Evolutionary conservation across 2,888 invertebrate genomes (phyloP).

Genomic region (Amphipyra berbera): DNA sequence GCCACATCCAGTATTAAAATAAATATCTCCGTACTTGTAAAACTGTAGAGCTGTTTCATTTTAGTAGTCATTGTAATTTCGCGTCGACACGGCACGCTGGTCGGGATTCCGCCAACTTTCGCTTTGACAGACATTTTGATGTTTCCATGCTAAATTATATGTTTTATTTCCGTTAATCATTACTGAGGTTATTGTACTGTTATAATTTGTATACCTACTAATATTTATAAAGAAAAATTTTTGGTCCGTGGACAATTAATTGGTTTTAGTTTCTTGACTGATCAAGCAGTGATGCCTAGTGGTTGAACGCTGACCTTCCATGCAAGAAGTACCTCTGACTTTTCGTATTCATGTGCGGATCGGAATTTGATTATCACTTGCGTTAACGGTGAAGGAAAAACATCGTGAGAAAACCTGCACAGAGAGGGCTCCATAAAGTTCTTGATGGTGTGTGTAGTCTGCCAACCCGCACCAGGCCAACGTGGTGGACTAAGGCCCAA

Average conservation of each 20-base stretch:
- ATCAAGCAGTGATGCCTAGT: too few relatives aligned
- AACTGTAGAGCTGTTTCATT: conserved; percentile 61
- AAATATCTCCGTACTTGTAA: conserved; percentile 30
- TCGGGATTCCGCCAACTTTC: conserved; percentile 63
- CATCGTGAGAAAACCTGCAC: too few relatives aligned
- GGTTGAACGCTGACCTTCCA: too few relatives aligned
- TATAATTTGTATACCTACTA: conserved; percentile 4
- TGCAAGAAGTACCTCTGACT: too few relatives aligned
- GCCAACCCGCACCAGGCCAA: too few relatives aligned
- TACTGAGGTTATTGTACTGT: conserved; percentile 23
- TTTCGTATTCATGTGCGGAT: too few relatives aligned
- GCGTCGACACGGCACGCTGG: conserved; percentile 57
- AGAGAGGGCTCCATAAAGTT: too few relatives aligned
- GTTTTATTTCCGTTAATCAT: conserved; percentile 43
- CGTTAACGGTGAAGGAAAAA: too few relatives aligned
- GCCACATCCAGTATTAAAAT: conserved; percentile 41
- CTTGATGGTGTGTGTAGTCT: too few relatives aligned
- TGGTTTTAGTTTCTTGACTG: conserved; percentile 4
- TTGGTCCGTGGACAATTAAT: conserved; percentile 8
- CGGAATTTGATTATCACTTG: too few relatives aligned
- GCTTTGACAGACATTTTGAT: conserved; percentile 67
- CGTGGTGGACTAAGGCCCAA: too few relatives aligned
- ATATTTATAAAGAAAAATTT: conserved; percentile 21
- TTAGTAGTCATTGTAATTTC: conserved; percentile 66
- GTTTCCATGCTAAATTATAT: conserved; percentile 56